Evolutionary conservation across 2,888 invertebrate genomes (phyloP).

Genomic region (Brachynemurus nebulosus): DNA sequence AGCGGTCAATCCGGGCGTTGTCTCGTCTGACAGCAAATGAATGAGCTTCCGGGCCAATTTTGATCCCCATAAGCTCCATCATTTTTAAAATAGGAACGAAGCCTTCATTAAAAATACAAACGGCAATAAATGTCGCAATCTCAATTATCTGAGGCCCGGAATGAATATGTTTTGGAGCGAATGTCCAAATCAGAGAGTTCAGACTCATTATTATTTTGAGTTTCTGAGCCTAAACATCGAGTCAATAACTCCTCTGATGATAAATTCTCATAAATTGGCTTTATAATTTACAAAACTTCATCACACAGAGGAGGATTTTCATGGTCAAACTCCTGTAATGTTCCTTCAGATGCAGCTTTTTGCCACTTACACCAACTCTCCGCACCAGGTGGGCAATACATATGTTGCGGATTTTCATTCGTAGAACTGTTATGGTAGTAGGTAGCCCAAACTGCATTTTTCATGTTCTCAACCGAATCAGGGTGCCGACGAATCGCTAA

Average conservation of each 20-base stretch:
- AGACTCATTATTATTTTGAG: constrained; percentile 4
- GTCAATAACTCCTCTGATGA: neutral
- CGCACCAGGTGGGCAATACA: constrained; percentile 18
- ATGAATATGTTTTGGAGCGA: constrained; percentile 14
- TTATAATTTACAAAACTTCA: neutral
- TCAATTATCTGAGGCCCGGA: constrained; percentile 3
- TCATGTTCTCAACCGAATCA: constrained; percentile 21
- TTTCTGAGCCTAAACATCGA: neutral
- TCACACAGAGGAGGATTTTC: neutral
- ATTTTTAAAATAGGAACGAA: constrained; percentile 10
- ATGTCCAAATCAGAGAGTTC: constrained; percentile 12
- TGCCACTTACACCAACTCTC: constrained; percentile 15
- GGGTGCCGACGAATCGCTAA: constrained; percentile 21
- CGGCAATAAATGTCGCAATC: neutral
- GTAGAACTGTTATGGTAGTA: constrained; percentile 23
- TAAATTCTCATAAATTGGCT: neutral
- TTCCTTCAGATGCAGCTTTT: constrained; percentile 1
- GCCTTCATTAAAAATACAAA: constrained; percentile 8
- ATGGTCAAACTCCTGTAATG: neutral
- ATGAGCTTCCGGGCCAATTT: constrained; percentile 10
- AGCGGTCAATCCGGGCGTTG: constrained; percentile 11
- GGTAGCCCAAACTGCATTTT: constrained; percentile 22
- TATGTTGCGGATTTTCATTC: constrained; percentile 23
- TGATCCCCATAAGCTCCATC: constrained; percentile 7
- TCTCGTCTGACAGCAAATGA: constrained; percentile 3